Evolutionary conservation across 64 coral and sea anemone species (phyloP).

Genomic region (Dendrophyllia cribrosa): DNA sequence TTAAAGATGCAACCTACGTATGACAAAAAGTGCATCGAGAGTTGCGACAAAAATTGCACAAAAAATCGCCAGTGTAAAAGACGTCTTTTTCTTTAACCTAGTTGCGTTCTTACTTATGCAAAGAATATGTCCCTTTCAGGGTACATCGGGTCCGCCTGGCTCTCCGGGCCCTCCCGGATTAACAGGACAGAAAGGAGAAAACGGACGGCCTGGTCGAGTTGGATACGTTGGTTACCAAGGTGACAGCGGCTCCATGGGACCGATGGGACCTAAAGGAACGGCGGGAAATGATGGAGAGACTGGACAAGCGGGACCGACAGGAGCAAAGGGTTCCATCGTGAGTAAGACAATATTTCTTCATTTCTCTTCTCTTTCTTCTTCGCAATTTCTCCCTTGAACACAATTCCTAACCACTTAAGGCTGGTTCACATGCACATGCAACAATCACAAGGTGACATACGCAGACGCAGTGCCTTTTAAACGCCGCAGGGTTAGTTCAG

Average conservation of each 20-base stretch:
- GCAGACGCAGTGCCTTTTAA: too few species aligned
- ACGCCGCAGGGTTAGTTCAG: too few species aligned
- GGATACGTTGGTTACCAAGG: constrained; percentile 33
- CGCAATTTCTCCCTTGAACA: too few species aligned
- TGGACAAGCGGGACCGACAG: neutral
- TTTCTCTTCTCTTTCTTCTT: neutral
- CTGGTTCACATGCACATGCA: too few species aligned
- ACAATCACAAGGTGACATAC: too few species aligned
- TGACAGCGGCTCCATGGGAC: neutral
- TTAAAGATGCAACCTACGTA: too few species aligned
- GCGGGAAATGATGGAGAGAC: constrained; percentile 32
- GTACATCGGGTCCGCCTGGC: neutral
- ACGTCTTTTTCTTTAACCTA: neutral
- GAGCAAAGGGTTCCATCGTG: constrained; percentile 36
- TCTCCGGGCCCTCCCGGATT: constrained; percentile 9
- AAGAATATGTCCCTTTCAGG: neutral
- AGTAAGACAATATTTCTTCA: neutral
- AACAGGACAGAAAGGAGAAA: constrained; percentile 10
- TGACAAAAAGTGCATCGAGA: too few species aligned
- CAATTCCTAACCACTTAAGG: too few species aligned
- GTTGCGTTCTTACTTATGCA: neutral
- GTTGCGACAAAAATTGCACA: too few species aligned
- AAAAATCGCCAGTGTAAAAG: too few species aligned
- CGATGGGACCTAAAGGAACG: constrained; percentile 17
- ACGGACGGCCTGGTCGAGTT: neutral